phyloP scores from a whole-genome alignment of 2,113 vertebrate genomes.

The Potamarius usumacintae region DNA sequence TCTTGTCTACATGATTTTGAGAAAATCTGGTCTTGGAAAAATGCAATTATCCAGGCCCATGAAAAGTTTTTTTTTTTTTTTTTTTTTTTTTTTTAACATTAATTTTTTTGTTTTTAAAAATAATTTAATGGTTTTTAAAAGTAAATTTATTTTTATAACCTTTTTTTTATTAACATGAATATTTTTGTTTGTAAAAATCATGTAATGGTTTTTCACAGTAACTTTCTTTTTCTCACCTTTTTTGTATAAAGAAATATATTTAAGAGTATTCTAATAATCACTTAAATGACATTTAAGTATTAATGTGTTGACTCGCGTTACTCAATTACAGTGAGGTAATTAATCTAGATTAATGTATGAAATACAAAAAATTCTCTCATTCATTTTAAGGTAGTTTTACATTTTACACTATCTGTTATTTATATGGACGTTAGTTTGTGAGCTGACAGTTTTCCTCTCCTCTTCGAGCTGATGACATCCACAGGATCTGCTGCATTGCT shows the following conservation, averaged over 20 bases:
- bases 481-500: not conserved
- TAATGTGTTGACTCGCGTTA: not conserved
- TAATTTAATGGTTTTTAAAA: too few species aligned
- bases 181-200: not conserved
- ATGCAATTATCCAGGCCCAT: not conserved
- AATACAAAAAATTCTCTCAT: not conserved
- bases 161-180: not conserved
- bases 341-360: too few species aligned
- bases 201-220: not conserved
- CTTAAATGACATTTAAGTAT: not conserved
- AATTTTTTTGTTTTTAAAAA: conserved; percentile 2
- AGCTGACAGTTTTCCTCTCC: not conserved
- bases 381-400: not conserved
- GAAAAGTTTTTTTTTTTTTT: too few species aligned
- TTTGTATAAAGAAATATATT: not conserved
- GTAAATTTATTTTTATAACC: not conserved
- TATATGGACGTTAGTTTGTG: not conserved
- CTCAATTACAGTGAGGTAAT: not conserved
- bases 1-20: not conserved
- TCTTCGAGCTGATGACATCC: not conserved
- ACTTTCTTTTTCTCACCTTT: not conserved
- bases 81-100: not conserved
- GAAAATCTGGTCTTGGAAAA: not conserved
- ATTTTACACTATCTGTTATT: not conserved
- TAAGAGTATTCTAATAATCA: not conserved